phyloP scores from a whole-genome alignment of 2,113 vertebrate genomes.

The Sinocyclocheilus rhinocerous region DNA sequence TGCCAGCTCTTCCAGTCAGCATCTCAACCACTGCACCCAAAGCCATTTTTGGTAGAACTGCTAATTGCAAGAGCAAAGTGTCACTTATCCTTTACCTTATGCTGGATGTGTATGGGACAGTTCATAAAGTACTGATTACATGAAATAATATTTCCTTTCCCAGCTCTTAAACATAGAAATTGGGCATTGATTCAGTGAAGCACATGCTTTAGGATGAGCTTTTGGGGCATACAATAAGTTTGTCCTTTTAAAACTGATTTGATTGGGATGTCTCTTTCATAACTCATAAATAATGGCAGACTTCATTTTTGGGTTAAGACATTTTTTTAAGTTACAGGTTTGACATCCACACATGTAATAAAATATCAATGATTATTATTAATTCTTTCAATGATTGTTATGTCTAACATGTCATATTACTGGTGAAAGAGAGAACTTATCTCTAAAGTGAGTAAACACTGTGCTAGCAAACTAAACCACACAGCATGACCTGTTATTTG shows the following conservation, averaged over 20 bases:
- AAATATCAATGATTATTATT: neutral
- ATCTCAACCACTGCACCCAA: neutral
- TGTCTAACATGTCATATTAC: neutral
- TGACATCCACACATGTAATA: neutral
- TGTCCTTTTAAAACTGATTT: neutral
- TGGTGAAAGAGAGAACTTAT: neutral
- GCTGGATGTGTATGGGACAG: neutral
- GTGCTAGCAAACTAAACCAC: neutral
- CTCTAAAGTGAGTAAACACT: neutral
- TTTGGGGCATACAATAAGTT: neutral
- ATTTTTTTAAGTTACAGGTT: too few relatives aligned
- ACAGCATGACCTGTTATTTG: neutral
- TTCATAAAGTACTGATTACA: too few relatives aligned
- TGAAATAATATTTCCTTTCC: neutral
- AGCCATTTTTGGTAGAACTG: neutral
- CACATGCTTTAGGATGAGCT: neutral
- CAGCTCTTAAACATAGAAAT: neutral
- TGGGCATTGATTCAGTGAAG: neutral
- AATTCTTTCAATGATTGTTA: neutral
- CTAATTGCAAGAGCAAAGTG: neutral
- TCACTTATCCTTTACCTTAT: neutral
- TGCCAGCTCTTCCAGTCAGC: constrained; percentile 4
- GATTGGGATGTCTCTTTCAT: neutral
- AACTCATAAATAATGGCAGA: neutral
- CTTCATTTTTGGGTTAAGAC: too few relatives aligned